Conservation (phyloP, 2,113 vertebrate species). For the Entosphenus tridentatus region DNA sequence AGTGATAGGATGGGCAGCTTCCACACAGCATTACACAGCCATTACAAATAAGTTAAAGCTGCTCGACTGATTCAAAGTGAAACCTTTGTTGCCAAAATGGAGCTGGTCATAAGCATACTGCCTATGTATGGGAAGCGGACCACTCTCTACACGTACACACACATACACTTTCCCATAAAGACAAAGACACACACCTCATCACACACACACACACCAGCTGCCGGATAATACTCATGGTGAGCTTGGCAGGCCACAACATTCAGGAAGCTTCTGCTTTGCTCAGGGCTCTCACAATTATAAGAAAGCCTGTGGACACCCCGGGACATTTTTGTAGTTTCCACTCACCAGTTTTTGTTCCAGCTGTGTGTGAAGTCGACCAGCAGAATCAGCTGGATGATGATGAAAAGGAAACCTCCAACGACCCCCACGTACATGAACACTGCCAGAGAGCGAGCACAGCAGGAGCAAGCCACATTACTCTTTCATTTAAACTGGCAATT, state of each 20-base stretch:
- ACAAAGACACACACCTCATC: not conserved
- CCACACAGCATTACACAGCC: too few species aligned
- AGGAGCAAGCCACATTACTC: too few species aligned
- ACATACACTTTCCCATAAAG: not conserved
- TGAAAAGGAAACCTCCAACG: conserved; percentile 42
- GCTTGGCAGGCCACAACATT: not conserved
- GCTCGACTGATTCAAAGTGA: too few species aligned
- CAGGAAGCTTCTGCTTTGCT: not conserved
- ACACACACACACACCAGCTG: not conserved
- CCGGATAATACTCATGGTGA: not conserved
- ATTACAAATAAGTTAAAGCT: too few species aligned
- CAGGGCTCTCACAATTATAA: too few species aligned
- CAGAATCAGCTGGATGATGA: conserved; percentile 66
- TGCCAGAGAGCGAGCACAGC: conserved; percentile 15
- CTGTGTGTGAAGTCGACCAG: conserved; percentile 85
- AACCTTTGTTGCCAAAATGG: too few species aligned
- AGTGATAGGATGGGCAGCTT: too few species aligned
- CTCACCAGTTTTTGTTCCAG: conserved; percentile 98
- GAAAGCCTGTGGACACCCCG: too few species aligned
- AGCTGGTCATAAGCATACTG: too few species aligned
- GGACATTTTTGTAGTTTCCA: not conserved
- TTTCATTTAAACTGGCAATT: too few species aligned
- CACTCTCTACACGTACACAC: not conserved
- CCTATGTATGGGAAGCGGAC: too few species aligned
- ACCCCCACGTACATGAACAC: conserved; percentile 76